Evolutionary conservation across 2,888 invertebrate species (phyloP), one percentile per base, ranked within the genome.

Genomic region (Junonia oenone): DNA sequence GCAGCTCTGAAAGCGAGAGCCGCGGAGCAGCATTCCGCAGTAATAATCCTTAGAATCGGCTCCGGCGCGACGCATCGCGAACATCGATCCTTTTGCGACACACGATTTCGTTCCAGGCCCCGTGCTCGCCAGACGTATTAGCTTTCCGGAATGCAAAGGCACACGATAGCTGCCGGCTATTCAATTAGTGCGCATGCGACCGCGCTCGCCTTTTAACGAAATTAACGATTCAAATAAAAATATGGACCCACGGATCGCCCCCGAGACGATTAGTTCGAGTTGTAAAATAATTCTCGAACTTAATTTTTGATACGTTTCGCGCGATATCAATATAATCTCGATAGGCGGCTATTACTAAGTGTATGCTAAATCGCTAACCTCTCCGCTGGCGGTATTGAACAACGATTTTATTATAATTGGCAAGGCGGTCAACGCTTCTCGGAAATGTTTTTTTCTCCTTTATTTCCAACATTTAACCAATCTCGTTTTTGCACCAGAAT

Each of bases 381-480:
- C 79, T 73, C 74, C 76, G 81, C 72, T 71, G 78, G 78, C 75
- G 66, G 78, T 84, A 84, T 85, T 81, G 83, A 83, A 78, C 79
- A 76, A 76, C 79, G 74, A 79, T 85, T 85, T 87, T 84, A 83
- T 83, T 82, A 88, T 88, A 89, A 89, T 87, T 86, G 87, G 84
- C 81, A 69, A 68, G 71, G 78, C 83, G 83, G 84, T 81, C 83
- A 82, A 79, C 78, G 81, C 71, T 88, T 85, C 87, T 83, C 77
- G 81, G 86, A 87, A 88, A 84, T 81, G 75, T 73, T 65, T 73
- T 73, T 78, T 82, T 75, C 68, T 77, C 67, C 69, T 81, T 83
- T 83, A 79, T 83, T 81, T 76, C 76, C 74, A 79, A 76, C 81
- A 72, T 81, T 80, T 73, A 78, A 75, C 71, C 79, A 83, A 82